phyloP scores from a whole-genome alignment of 2,797 vertebrate genomes.

The Myiothlypis chrysogaster region DNA sequence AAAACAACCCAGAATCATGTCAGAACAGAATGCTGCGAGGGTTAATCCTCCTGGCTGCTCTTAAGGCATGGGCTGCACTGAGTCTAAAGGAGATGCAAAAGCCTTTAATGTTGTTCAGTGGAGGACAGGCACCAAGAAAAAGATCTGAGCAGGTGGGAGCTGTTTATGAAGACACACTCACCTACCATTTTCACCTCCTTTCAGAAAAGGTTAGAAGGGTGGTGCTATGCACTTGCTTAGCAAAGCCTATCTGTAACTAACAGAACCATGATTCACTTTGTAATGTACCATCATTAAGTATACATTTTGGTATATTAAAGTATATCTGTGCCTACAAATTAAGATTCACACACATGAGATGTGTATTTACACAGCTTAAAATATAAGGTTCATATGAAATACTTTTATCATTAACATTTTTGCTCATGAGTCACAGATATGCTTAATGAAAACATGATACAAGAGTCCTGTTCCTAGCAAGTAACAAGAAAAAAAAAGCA shows the following conservation, averaged over 20 bases:
- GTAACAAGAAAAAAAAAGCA: background rate
- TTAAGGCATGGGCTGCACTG: background rate
- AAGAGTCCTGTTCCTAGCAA: background rate
- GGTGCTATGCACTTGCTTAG: background rate
- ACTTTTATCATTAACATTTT: background rate
- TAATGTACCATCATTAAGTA: background rate
- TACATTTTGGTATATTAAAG: background rate
- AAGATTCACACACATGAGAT: background rate
- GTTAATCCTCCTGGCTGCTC: background rate
- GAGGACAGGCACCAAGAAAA: background rate
- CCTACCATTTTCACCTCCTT: background rate
- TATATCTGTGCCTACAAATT: background rate
- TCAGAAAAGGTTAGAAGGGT: background rate
- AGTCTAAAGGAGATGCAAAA: background rate
- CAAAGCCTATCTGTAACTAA: background rate
- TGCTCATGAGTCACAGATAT: background rate
- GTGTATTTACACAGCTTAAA: background rate
- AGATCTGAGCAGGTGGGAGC: background rate
- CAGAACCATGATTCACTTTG: background rate
- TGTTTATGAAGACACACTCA: background rate
- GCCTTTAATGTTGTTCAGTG: background rate
- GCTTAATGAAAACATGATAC: background rate
- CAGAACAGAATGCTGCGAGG: background rate
- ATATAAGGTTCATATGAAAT: background rate
- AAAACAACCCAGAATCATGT: rapidly evolving